phyloP scores from a whole-genome alignment of 2,888 invertebrate species.

The Leucophenga montana region DNA sequence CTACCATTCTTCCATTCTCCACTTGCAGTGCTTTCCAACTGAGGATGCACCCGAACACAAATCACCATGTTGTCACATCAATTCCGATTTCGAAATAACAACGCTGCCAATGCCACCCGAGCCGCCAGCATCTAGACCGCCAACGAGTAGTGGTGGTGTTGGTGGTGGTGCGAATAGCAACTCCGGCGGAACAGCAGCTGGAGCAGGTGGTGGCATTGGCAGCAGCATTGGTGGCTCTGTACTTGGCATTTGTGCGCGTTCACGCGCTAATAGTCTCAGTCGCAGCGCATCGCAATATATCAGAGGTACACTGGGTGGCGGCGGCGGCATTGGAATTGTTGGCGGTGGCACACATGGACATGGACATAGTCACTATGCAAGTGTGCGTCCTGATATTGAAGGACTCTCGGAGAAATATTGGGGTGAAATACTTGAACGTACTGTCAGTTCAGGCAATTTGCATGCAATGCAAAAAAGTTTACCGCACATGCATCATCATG shows the following conservation, averaged over 20 bases:
- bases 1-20: constrained; percentile 9
- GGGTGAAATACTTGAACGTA: constrained; percentile 85
- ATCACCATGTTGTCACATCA: constrained; percentile 69
- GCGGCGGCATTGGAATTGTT: constrained; percentile 36
- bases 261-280: constrained; percentile 65
- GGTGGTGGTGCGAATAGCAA: constrained; percentile 37
- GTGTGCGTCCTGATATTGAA: constrained; percentile 76
- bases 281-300: constrained; percentile 65
- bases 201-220: constrained; percentile 39
- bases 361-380: constrained; percentile 49
- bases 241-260: constrained; percentile 66
- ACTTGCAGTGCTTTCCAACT: constrained; percentile 69
- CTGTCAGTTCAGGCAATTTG: constrained; percentile 83
- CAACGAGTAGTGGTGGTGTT: constrained; percentile 46
- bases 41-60: constrained; percentile 71
- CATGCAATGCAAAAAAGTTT: constrained; percentile 78
- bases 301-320: constrained; percentile 54
- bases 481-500: constrained; percentile 60
- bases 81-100: constrained; percentile 73
- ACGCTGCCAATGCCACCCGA: constrained; percentile 72
- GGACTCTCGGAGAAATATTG: constrained; percentile 82
- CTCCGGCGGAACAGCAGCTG: constrained; percentile 27
- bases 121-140: constrained; percentile 70
- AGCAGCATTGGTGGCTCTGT: constrained; percentile 62
- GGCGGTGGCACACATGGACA: constrained; percentile 44